Evolutionary conservation across 2,113 vertebrate genomes (phyloP).

Genomic region (Aldabrachelys gigantea): DNA sequence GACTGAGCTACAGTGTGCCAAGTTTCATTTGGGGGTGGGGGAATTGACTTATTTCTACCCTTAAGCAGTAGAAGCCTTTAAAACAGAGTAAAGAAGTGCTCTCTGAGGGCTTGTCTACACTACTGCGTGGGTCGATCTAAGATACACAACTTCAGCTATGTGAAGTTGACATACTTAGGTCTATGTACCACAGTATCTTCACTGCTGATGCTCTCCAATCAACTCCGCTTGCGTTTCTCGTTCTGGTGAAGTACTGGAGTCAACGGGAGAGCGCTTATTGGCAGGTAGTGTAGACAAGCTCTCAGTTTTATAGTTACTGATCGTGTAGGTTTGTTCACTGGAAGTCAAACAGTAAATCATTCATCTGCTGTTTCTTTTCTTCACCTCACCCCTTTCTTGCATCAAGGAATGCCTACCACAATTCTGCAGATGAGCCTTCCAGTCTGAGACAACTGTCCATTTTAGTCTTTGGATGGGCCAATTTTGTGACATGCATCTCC

Average conservation of each 20-base stretch:
- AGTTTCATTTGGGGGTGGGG: neutral
- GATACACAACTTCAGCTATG: too few relatives aligned
- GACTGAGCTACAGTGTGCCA: neutral
- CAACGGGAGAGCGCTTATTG: too few relatives aligned
- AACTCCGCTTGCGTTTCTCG: too few relatives aligned
- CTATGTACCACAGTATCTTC: too few relatives aligned
- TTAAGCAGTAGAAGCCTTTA: neutral
- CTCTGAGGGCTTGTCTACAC: neutral
- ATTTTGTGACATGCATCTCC: accelerated
- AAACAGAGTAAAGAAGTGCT: neutral
- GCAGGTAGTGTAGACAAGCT: too few relatives aligned
- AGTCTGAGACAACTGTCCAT: accelerated
- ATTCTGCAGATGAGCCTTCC: accelerated
- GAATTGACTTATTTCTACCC: neutral
- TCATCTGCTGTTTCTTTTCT: neutral
- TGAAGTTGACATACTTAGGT: too few relatives aligned
- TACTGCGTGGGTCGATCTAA: too few relatives aligned
- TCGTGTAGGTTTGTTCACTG: accelerated
- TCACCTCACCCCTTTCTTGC: neutral
- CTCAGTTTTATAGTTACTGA: neutral
- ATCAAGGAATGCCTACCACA: accelerated
- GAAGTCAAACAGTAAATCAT: neutral
- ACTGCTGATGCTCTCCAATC: too few relatives aligned
- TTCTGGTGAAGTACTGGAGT: too few relatives aligned
- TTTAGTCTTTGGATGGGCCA: accelerated